Evolutionary conservation across 2,888 invertebrate genomes (phyloP), one percentile per base, ranked within the genome.

Genomic region (Syrphus vitripennis): DNA sequence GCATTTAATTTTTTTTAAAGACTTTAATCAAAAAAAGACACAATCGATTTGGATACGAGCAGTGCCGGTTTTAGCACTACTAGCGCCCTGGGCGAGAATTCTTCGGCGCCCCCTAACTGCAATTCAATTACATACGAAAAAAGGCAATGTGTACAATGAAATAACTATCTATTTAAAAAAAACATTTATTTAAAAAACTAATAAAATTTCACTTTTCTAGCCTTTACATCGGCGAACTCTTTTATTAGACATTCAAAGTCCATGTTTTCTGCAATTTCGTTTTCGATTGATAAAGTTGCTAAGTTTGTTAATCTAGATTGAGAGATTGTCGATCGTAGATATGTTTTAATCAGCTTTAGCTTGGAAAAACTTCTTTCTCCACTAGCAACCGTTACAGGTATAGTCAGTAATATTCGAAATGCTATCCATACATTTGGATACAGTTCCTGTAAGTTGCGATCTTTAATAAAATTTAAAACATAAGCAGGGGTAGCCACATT

Each of bases 31-130:
- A 74, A 74, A 65, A 48, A 26, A 34, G 29, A 53, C 19, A 14
- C 57, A 65, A 29, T 61, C 16, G 50, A 80, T 79, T 79, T 74
- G 57, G 21, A 74, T 74, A n/a, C n/a, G n/a, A n/a, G n/a, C n/a
- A 29, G 29, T 29, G 29, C 29, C 29, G 29, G 3, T 29, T 29
- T 29, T 4, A 29, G 5, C 29, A 29, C 29, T 29, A 29, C 5
- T 5, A 29, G 29, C 29, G 3, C 29, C 3, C 29, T 29, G 29
- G 29, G 29, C 29, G 29, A 29, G 29, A 29, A 4, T 29, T 29
- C 29, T 29, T 4, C 29, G 29, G 29, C 29, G 29, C 29, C 29
- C 29, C 3, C 29, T 5, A 29, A 29, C 29, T 29, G 29, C 29
- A 29, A 29, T 29, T 29, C 29, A 5, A 29, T 4, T 5, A 3